phyloP scores from a whole-genome alignment of 2,113 vertebrate species.

The Triplophysa tibetana region DNA sequence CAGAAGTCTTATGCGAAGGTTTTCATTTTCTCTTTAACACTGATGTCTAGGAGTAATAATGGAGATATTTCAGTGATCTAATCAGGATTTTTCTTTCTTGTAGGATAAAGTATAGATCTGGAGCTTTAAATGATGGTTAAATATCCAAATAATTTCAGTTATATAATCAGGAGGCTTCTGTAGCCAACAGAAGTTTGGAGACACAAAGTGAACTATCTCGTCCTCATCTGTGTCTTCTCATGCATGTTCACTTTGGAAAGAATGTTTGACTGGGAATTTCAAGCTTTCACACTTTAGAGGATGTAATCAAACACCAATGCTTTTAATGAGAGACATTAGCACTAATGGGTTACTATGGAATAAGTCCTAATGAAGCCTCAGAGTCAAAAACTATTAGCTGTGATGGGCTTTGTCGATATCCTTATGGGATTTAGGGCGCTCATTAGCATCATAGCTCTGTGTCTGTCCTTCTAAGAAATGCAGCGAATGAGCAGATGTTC shows the following conservation, averaged over 20 bases:
- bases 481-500: constrained; percentile 7
- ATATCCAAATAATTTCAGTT: too few relatives aligned
- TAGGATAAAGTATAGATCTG: too few relatives aligned
- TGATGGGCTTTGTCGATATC: constrained; percentile 57
- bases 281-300: constrained; percentile 64
- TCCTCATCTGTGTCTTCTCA: not conserved
- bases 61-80: too few relatives aligned
- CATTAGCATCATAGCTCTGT: constrained; percentile 34
- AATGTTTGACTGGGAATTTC: constrained; percentile 35
- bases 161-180: too few relatives aligned
- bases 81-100: too few relatives aligned
- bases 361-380: constrained; percentile 60
- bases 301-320: constrained; percentile 66
- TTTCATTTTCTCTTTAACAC: too few relatives aligned
- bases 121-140: too few relatives aligned
- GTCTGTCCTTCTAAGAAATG: constrained; percentile 21
- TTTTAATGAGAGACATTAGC: constrained; percentile 64
- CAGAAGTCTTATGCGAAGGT: too few relatives aligned
- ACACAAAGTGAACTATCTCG: not conserved
- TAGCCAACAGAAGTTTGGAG: not conserved
- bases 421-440: constrained; percentile 29
- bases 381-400: constrained; percentile 57
- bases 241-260: not conserved
- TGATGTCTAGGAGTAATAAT: too few relatives aligned
- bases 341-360: constrained; percentile 64